Percentiles rank a stretch among this genome's conserved stretches.
Conservation (phyloP, 2,888 invertebrate species). For the Sinopyrophorus schimmeli region DNA sequence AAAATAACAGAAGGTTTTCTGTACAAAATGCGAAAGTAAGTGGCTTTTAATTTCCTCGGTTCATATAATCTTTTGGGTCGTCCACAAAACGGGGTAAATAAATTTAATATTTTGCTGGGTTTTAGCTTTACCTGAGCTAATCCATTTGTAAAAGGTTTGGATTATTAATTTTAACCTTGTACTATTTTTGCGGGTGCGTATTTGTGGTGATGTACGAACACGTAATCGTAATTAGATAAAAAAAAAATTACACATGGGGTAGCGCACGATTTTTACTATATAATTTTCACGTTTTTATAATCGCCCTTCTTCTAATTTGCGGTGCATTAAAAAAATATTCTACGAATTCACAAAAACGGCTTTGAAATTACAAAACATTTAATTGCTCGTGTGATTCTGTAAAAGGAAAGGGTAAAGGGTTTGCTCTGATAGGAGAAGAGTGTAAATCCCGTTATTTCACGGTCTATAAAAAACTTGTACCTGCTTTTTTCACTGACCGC, state of each 20-base stretch:
- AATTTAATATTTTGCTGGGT: slow-evolving; percentile 11
- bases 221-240: slow-evolving; percentile 1
- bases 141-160: slow-evolving; percentile 17
- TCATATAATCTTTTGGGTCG: slow-evolving; percentile 20
- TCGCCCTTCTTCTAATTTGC: background rate
- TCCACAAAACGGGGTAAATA: slow-evolving; percentile 16
- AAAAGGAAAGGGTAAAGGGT: slow-evolving; percentile 18
- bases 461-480: slow-evolving; percentile 24
- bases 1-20: slow-evolving; percentile 17
- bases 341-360: slow-evolving; percentile 5
- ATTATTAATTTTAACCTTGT: slow-evolving; percentile 15
- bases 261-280: no score
- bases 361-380: slow-evolving; percentile 6
- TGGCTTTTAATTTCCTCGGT: slow-evolving; percentile 20
- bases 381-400: slow-evolving; percentile 7
- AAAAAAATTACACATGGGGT: background rate
- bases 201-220: slow-evolving; percentile 2
- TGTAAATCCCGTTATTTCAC: slow-evolving; percentile 25
- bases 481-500: slow-evolving; percentile 17
- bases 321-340: background rate
- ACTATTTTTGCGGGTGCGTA: slow-evolving; percentile 7
- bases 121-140: slow-evolving; percentile 19
- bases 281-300: background rate
- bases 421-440: slow-evolving; percentile 11
- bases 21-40: slow-evolving; percentile 24